Base-by-base conservation (phyloP, 2,888 invertebrate genomes). In the Sinotaia quadrata region DNA sequence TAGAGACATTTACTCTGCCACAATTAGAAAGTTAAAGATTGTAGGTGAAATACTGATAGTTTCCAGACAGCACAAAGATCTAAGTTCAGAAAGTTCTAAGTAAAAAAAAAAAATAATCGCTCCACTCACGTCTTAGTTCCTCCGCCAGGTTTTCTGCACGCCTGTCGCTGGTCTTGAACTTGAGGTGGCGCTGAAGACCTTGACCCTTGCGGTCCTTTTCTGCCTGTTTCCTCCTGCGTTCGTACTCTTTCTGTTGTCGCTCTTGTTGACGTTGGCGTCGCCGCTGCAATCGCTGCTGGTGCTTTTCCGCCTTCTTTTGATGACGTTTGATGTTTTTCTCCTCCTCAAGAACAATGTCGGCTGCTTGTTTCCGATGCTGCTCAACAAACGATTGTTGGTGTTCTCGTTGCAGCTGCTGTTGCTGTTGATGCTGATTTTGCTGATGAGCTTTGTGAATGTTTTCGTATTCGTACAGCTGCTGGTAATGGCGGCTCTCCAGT, bases 101-200 rank as follows among this genome's bases (percentile, higher is more conserved):
- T n/a, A n/a, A n/a, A n/a, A n/a, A n/a, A n/a, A n/a, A n/a, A n/a
- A n/a, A n/a, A n/a, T n/a, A n/a, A n/a, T n/a, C n/a, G n/a, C n/a
- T 10, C 27, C 54, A 44, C 65, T 65, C 44, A 65, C 65, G 29
- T 21, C 56, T 29, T 33, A 65, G 4, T 5, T 37, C 33, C n/a
- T 37, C 24, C 7, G 65, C 65, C 56, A 65, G 34, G 7, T 41
- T 12, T n/a, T 65, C 56, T 7, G 65, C 65, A 2, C 65, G 41
- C 44, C 33, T 52, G 65, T 65, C 65, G 31, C 31, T 56, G 2
- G 31, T 65, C 44, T 41, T 56, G 65, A 44, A 65, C 15, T 44
- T 37, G 36, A 8, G 31, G 33, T 65, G 65, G 34, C 2, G 18
- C 31, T 34, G 63, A 18, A 36, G 51, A 15, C 36, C 41, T 8